phyloP scores from a whole-genome alignment of 2,797 vertebrate genomes.

The Pseudochirops corinnae region DNA sequence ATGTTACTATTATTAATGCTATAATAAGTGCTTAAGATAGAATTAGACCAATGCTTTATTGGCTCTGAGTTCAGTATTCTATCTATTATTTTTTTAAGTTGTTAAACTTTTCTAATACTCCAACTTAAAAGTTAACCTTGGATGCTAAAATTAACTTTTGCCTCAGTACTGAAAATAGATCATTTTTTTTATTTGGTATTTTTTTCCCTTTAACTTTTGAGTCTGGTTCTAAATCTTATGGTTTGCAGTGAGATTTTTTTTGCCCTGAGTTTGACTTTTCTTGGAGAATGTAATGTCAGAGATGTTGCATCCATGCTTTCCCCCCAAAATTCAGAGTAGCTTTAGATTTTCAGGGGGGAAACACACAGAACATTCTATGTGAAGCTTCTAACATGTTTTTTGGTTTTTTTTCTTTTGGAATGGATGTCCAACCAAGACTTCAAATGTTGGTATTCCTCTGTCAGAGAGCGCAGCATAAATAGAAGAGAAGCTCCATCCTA shows the following conservation, averaged over 20 bases:
- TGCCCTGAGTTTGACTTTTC: background rate
- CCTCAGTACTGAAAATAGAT: background rate
- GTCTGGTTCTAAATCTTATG: background rate
- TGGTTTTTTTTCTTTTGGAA: background rate
- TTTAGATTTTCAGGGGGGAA: background rate
- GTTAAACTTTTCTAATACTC: conserved; percentile 44
- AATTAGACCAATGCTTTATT: background rate
- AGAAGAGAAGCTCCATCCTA: background rate
- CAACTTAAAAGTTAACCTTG: conserved; percentile 10
- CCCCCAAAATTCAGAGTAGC: background rate
- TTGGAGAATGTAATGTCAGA: conserved; percentile 21
- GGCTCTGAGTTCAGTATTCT: background rate
- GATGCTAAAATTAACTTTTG: background rate
- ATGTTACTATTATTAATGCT: background rate
- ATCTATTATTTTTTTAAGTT: background rate
- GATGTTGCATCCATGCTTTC: background rate
- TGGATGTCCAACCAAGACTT: background rate
- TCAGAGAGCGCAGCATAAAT: background rate
- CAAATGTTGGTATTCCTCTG: background rate
- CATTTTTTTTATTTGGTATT: background rate
- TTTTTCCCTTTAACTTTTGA: background rate
- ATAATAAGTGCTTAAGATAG: background rate
- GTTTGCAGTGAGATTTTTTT: background rate
- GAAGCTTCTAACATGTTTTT: background rate
- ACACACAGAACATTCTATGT: background rate